Evolutionary conservation across 2,797 vertebrate genomes (phyloP).

Genomic region (Pelochelys cantorii): DNA sequence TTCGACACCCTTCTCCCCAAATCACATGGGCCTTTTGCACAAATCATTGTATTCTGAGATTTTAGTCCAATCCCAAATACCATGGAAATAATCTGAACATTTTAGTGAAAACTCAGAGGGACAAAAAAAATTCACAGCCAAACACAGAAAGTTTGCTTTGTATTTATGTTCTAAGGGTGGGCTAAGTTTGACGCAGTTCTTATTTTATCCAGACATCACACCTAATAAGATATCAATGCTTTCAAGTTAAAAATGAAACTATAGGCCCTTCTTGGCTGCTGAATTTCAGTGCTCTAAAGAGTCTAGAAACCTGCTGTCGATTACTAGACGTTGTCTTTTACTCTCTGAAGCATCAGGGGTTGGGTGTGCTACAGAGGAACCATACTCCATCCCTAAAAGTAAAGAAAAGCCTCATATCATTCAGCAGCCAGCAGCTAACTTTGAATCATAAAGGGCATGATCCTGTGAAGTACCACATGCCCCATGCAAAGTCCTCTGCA

Average conservation of each 20-base stretch:
- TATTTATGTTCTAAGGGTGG: neutral
- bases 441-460: neutral
- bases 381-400: neutral
- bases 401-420: neutral
- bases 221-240: neutral
- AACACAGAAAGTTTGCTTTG: neutral
- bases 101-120: neutral
- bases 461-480: neutral
- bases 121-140: neutral
- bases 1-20: neutral
- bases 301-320: fast-evolving
- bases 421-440: neutral
- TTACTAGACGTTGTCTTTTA: neutral
- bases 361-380: neutral
- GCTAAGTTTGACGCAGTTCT: neutral
- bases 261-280: neutral
- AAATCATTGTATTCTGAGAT: neutral
- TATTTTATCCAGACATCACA: neutral
- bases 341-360: neutral
- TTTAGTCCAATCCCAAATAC: neutral
- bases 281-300: neutral
- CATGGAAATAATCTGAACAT: neutral
- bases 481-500: neutral
- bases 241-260: neutral
- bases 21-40: fast-evolving